Evolutionary conservation across 2,888 invertebrate genomes (phyloP).

Genomic region (Mylabris sibirica): DNA sequence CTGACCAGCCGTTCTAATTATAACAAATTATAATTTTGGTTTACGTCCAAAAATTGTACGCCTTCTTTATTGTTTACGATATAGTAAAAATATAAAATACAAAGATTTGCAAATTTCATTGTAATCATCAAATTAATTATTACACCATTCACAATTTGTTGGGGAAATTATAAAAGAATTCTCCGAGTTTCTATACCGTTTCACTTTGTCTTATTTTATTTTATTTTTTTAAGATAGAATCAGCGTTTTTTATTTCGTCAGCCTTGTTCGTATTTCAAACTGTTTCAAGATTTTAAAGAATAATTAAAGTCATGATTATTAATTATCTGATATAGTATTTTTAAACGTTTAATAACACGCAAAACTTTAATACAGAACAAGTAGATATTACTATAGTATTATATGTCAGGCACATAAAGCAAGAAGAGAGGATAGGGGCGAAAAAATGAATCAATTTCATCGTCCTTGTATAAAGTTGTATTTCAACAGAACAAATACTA

Average conservation of each 20-base stretch:
- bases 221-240: not conserved
- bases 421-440: not conserved
- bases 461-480: constrained; percentile 12
- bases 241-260: not conserved
- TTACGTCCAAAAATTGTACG: not conserved
- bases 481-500: not conserved
- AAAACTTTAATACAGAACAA: not conserved
- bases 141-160: not conserved
- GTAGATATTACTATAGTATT: not conserved
- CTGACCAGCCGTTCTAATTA: not conserved
- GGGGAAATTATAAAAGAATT: not conserved
- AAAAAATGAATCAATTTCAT: constrained; percentile 9
- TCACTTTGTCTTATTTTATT: too few relatives aligned
- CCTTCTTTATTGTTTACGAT: not conserved
- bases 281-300: constrained; percentile 9
- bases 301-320: constrained; percentile 1
- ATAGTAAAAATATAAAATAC: not conserved
- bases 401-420: not conserved
- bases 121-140: not conserved
- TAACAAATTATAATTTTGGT: not conserved
- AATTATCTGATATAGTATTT: constrained; percentile 4
- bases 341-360: not conserved
- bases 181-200: too few relatives aligned
- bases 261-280: not conserved
- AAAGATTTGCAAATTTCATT: not conserved